Percentiles rank a stretch among this genome's conserved stretches.
Conservation (phyloP, 2,113 vertebrate genomes). For the Carlito syrichta region DNA sequence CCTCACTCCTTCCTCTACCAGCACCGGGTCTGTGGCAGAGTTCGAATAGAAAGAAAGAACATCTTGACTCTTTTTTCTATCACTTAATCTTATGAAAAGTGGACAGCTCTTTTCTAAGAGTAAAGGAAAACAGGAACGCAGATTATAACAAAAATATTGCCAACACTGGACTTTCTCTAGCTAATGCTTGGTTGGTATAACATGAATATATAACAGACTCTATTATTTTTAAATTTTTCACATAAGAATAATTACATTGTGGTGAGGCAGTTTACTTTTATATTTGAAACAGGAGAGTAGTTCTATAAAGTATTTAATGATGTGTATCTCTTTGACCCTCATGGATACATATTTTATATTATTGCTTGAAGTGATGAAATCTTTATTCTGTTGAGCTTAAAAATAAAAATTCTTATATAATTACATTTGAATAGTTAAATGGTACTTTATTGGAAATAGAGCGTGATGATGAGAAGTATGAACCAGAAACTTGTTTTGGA, state of each 20-base stretch:
- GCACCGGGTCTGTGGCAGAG: fast-evolving
- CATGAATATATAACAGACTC: not conserved
- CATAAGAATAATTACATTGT: not conserved
- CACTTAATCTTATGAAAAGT: slow-evolving; percentile 2
- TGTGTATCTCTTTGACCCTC: not conserved
- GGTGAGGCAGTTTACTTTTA: not conserved
- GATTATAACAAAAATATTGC: not conserved
- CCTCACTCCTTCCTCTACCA: not conserved
- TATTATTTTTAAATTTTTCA: not conserved
- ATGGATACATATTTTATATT: not conserved
- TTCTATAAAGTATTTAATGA: not conserved
- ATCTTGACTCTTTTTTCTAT: not conserved
- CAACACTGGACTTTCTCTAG: not conserved
- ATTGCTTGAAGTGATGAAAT: not conserved
- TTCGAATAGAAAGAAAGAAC: not conserved
- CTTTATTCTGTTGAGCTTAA: not conserved
- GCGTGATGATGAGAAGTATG: too few relatives aligned
- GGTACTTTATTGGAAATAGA: not conserved
- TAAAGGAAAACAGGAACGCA: not conserved
- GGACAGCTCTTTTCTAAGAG: not conserved
- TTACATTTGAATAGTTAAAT: not conserved
- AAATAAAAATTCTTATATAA: not conserved
- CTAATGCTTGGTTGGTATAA: not conserved
- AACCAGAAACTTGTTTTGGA: not conserved
- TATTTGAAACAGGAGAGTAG: not conserved